These are phyloP conservation scores for Penaeus chinensis DNA, from an alignment of 1,140 invertebrate species.

Conservation along the genomic window DNA sequence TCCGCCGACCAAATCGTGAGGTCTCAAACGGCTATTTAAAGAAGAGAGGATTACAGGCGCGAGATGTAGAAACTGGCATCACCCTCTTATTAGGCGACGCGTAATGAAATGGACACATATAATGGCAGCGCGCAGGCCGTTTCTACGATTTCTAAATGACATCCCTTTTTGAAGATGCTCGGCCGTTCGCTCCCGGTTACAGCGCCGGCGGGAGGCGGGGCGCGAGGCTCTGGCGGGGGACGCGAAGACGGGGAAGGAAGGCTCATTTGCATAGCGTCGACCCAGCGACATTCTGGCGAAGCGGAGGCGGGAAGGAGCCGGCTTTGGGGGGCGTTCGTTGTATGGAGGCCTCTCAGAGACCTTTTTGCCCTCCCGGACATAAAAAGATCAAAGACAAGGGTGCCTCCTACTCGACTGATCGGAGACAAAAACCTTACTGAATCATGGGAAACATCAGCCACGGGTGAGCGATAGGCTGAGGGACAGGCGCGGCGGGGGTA, in stretches of 20 bases:
- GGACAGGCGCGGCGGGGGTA: neutral
- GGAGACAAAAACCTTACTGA: neutral
- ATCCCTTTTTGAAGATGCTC: neutral
- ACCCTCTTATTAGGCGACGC: slow-evolving; percentile 50
- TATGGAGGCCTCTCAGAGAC: neutral
- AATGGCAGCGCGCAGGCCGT: slow-evolving; percentile 49
- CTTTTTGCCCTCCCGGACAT: slow-evolving; percentile 43
- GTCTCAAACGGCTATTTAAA: slow-evolving; percentile 57
- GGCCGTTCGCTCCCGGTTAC: too few relatives aligned
- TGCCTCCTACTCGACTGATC: slow-evolving; percentile 31
- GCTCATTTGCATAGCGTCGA: too few relatives aligned
- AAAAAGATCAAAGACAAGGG: slow-evolving; percentile 59
- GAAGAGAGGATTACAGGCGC: slow-evolving; percentile 49
- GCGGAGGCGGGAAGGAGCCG: too few relatives aligned
- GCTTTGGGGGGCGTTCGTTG: too few relatives aligned
- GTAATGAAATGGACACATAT: slow-evolving; percentile 61
- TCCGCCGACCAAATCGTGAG: slow-evolving; percentile 53
- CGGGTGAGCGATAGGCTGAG: neutral
- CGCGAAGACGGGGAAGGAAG: too few relatives aligned
- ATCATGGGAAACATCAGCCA: slow-evolving; percentile 9
- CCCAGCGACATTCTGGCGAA: too few relatives aligned
- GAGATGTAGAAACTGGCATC: slow-evolving; percentile 56
- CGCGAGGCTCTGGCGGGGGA: too few relatives aligned
- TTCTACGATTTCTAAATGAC: slow-evolving; percentile 42
- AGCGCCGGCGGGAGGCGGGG: too few relatives aligned